phyloP scores from a whole-genome alignment of 2,797 vertebrate species.

The Sebastes nivosus region DNA sequence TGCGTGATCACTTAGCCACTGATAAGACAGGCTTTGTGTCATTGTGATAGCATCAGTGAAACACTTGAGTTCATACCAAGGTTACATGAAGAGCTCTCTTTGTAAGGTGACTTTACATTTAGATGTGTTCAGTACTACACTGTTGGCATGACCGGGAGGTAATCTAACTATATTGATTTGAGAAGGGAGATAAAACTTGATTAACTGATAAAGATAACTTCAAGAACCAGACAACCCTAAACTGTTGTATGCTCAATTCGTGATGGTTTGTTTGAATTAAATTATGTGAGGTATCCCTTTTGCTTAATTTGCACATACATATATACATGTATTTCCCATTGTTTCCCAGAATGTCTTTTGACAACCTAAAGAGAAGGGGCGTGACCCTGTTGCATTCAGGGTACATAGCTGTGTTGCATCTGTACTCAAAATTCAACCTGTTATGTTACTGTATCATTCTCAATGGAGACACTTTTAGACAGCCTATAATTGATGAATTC shows the following conservation, averaged over 20 bases:
- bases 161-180: background rate
- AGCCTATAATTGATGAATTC: no score
- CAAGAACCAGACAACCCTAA: background rate
- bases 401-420: background rate
- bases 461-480: rapidly evolving
- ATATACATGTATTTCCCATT: background rate
- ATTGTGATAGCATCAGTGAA: conserved; percentile 51
- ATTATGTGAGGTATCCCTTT: background rate
- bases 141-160: background rate
- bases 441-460: background rate
- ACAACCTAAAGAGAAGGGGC: background rate
- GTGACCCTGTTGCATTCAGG: background rate
- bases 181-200: background rate
- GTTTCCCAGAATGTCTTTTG: background rate
- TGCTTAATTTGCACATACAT: background rate
- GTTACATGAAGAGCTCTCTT: conserved; percentile 25
- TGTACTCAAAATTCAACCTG: background rate
- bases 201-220: background rate
- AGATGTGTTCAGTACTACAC: background rate
- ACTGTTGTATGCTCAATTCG: background rate
- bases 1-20: conserved; percentile 35
- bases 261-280: background rate
- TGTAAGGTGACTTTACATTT: conserved; percentile 37
- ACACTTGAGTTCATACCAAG: conserved; percentile 41
- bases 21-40: conserved; percentile 51